Base-by-base conservation (phyloP, 2,888 invertebrate species). In the Xestobium rufovillosum region DNA sequence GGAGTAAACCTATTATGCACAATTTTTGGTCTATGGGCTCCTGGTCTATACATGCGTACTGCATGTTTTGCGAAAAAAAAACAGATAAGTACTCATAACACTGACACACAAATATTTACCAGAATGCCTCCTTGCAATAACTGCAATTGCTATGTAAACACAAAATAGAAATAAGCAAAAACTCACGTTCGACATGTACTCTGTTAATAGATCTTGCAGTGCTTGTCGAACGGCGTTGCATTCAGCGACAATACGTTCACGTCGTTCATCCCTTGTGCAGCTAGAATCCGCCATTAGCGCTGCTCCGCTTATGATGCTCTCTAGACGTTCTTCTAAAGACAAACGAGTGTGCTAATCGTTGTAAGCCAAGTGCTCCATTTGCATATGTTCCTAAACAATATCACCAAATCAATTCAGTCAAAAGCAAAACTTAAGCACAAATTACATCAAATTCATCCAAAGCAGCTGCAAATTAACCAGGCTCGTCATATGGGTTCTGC, bases 221-320 rank as follows among this genome's bases (percentile, higher is more conserved):
- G 98, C 98, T 60, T 97, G 96, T 1, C 97, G 76, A 6, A 98
- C 94, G 4, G 94, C 94, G 72, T 98, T 98, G 60, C 97, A 98
- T 63, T 97, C 97, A 11, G 91, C 91, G 14, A 97, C 94, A 52
- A 98, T 98, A 35, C 94, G 78, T 63, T 96, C 95, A 36, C 96
- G 80, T 0, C 97, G 77, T 57, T 96, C 95, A 63, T 95, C 94
- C 27, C 97, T 76, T 8, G 97, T 97, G 57, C 94, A 95, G 6
- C 88, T 88, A 40, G 92, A 92, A 65, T 98, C 97, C 0, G 98
- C 98, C 90, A 98, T 94, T 2, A 95, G 70, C 0, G 96, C 97
- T 0, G 96, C 95, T 1, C 95, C 95, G 57, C 90, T 91, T 31
- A 98, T 96, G 59, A 98, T 98, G 59, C 89, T 88, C 66, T 99